These are phyloP conservation scores for Temnothorax rugatulus DNA, from an alignment of 2,888 invertebrate genomes.

Conservation along the genomic window DNA sequence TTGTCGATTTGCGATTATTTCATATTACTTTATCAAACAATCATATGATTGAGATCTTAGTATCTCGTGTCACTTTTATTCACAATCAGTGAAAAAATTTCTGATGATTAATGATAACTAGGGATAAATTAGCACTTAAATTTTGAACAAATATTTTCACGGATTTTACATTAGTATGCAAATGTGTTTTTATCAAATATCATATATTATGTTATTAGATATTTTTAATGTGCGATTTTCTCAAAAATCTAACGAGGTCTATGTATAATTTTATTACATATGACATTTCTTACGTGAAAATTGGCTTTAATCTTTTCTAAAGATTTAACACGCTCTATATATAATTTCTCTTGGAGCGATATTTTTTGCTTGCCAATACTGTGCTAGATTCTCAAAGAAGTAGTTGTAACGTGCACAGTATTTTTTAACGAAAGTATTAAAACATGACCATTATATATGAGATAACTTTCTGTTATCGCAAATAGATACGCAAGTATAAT, in stretches of 20 bases:
- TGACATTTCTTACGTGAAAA: neutral
- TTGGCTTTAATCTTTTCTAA: neutral
- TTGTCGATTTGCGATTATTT: constrained; percentile 21
- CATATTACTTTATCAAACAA: neutral
- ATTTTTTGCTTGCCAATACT: neutral
- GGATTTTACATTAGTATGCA: constrained; percentile 6
- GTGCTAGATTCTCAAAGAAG: neutral
- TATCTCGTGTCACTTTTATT: neutral
- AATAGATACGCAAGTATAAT: neutral
- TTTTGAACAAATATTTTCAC: neutral
- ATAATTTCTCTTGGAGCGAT: neutral
- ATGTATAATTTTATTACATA: neutral
- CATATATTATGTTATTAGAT: neutral
- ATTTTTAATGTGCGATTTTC: neutral
- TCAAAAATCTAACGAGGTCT: neutral
- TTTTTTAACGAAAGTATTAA: neutral
- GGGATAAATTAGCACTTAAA: neutral
- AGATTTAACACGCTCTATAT: neutral
- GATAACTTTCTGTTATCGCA: neutral
- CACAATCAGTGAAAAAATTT: neutral
- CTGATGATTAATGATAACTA: neutral
- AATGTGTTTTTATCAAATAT: neutral
- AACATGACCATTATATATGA: neutral
- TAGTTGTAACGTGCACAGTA: neutral
- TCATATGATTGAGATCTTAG: neutral